A percentile compares a stretch with the other conserved stretches of the same genome.
Evolutionary conservation across 2,113 vertebrate genomes (phyloP).

Genomic region (Puffinus mauretanicus): DNA sequence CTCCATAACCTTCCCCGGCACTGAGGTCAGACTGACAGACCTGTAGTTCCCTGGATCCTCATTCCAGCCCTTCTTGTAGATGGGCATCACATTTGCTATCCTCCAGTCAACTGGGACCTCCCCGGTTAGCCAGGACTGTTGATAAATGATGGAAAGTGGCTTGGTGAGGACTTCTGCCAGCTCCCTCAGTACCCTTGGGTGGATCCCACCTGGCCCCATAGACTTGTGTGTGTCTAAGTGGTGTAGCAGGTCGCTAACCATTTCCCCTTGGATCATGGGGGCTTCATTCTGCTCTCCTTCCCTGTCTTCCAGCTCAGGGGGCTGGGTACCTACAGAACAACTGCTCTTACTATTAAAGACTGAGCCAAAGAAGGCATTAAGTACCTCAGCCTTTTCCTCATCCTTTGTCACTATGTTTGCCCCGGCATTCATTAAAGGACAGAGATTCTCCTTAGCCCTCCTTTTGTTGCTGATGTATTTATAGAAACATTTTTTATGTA

Average conservation of each 20-base stretch:
- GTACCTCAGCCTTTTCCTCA: neutral
- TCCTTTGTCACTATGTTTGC: neutral
- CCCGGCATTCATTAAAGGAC: neutral
- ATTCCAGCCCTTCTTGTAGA: neutral
- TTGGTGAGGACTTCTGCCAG: neutral
- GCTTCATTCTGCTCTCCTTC: neutral
- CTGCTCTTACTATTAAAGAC: neutral
- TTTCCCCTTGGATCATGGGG: neutral
- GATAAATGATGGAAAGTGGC: neutral
- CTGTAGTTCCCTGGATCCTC: neutral
- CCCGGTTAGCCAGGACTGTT: neutral
- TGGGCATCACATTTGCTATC: neutral
- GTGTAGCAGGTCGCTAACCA: neutral
- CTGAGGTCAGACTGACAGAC: neutral
- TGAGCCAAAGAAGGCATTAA: neutral
- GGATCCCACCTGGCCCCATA: neutral
- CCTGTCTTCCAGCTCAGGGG: neutral
- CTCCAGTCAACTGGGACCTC: neutral
- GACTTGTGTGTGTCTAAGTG: neutral
- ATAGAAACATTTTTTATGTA: neutral
- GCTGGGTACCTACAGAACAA: fast-evolving
- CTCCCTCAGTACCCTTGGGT: neutral
- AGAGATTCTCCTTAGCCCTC: neutral
- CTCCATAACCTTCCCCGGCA: neutral
- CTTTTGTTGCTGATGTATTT: neutral